These are phyloP conservation scores for Mirza zaza DNA, from an alignment of 2,113 vertebrate genomes.

Conservation along the genomic window DNA sequence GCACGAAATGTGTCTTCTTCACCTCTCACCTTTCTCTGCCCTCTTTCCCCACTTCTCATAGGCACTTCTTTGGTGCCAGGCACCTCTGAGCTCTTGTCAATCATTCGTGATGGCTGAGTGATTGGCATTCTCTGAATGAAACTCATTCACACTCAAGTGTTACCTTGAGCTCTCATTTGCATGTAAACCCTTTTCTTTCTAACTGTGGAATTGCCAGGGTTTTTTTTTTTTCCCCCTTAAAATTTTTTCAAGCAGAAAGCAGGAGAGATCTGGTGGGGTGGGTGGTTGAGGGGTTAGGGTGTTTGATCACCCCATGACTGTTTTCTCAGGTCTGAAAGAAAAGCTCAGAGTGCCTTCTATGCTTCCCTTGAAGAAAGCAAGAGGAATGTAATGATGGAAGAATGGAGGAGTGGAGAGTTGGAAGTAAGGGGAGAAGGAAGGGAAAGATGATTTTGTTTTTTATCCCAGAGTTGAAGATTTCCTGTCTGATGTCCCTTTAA, in stretches of 20 bases:
- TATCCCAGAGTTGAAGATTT: background rate
- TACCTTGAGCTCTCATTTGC: conserved; percentile 74
- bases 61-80: background rate
- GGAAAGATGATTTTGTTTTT: background rate
- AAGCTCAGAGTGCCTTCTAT: background rate
- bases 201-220: conserved; percentile 38
- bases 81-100: conserved; percentile 60
- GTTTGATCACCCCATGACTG: background rate
- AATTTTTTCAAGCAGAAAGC: conserved; percentile 3
- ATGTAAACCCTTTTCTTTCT: conserved; percentile 67
- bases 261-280: background rate
- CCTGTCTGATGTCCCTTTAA: background rate
- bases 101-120: conserved; percentile 67
- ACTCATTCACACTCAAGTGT: conserved; percentile 67
- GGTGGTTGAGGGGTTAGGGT: background rate
- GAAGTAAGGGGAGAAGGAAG: background rate
- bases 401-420: background rate
- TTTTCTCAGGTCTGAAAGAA: background rate
- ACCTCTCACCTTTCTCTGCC: conserved; percentile 44
- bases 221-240: background rate
- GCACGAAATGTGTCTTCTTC: background rate
- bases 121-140: conserved; percentile 74
- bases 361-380: background rate
- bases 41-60: background rate
- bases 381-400: background rate